A percentile compares a stretch with the other conserved stretches of the same genome.
These are phyloP conservation scores for Tapera naevia DNA, from an alignment of 2,797 vertebrate genomes.

Conservation along the genomic window DNA sequence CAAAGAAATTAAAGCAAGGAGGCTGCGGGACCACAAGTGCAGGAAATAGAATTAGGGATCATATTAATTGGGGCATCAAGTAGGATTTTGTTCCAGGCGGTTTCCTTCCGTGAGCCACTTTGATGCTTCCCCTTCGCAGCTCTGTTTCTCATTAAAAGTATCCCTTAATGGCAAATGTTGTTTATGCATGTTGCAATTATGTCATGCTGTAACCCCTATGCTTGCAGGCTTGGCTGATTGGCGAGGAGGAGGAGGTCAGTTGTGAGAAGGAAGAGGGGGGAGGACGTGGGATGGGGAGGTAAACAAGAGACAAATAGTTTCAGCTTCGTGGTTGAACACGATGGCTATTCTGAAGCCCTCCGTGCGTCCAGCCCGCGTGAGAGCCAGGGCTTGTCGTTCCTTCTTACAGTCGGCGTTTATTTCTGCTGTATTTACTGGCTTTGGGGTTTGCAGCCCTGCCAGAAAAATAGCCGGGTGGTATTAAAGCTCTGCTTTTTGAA, in stretches of 20 bases:
- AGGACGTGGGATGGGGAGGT: background rate
- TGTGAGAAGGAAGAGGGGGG: background rate
- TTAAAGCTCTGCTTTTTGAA: background rate
- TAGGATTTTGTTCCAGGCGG: conserved; percentile 83
- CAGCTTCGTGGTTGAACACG: background rate
- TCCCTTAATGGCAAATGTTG: conserved; percentile 82
- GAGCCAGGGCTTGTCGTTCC: background rate
- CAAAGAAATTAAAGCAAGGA: conserved; percentile 83
- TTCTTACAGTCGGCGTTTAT: background rate
- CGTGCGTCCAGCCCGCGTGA: fast-evolving
- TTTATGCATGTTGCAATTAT: conserved; percentile 80
- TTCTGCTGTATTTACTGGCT: background rate
- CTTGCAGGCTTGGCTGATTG: conserved; percentile 66
- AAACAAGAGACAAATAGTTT: background rate
- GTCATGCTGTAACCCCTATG: conserved; percentile 73
- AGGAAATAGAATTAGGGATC: conserved; percentile 88
- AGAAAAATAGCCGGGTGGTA: background rate
- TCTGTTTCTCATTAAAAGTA: conserved; percentile 86
- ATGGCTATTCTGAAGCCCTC: background rate
- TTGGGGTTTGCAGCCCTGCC: background rate
- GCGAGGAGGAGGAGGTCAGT: conserved; percentile 46
- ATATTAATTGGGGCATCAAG: conserved; percentile 88
- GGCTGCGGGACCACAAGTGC: conserved; percentile 79
- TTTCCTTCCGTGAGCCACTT: conserved; percentile 85
- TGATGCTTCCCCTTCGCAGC: conserved; percentile 80